A percentile compares a stretch with the other conserved stretches of the same genome.
Evolutionary conservation across 2,888 invertebrate genomes (phyloP).

Genomic region (Drosophila paramelanica): DNA sequence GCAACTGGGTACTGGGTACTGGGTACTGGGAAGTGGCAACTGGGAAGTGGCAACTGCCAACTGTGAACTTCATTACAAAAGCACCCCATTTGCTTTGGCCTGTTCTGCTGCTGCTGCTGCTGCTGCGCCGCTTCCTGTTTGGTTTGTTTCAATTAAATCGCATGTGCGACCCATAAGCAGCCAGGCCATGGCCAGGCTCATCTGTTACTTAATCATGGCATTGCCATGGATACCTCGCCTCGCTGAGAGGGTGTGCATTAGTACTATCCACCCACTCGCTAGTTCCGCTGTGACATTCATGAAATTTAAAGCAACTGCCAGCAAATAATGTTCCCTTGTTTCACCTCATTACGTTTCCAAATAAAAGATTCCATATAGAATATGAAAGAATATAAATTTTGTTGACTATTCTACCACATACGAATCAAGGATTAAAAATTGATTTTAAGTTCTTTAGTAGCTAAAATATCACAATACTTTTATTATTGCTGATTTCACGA

Average conservation of each 20-base stretch:
- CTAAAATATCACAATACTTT: no score
- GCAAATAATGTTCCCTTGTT: conserved; percentile 13
- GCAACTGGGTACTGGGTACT: not conserved
- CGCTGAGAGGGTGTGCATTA: conserved; percentile 37
- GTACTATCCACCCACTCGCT: conserved; percentile 24
- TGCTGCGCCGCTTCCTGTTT: conserved; percentile 70
- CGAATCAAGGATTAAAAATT: no score
- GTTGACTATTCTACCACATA: no score
- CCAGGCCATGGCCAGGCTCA: conserved; percentile 61
- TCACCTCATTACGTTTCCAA: not conserved
- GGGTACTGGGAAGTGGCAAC: conserved; percentile 21
- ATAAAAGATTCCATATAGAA: no score
- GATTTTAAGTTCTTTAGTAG: no score
- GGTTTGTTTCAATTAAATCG: conserved; percentile 79
- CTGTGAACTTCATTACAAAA: conserved; percentile 74
- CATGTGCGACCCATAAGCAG: conserved; percentile 70
- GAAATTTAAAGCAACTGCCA: conserved; percentile 41
- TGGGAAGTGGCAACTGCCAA: conserved; percentile 60
- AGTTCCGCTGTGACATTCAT: conserved; percentile 31
- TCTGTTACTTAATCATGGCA: conserved; percentile 80
- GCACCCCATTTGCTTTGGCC: conserved; percentile 64
- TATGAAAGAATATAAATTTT: no score
- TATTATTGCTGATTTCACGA: no score
- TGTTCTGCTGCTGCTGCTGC: conserved; percentile 17
- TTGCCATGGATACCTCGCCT: conserved; percentile 71